These are phyloP conservation scores for Vimba vimba DNA, from an alignment of 2,113 vertebrate genomes.

Conservation along the genomic window DNA sequence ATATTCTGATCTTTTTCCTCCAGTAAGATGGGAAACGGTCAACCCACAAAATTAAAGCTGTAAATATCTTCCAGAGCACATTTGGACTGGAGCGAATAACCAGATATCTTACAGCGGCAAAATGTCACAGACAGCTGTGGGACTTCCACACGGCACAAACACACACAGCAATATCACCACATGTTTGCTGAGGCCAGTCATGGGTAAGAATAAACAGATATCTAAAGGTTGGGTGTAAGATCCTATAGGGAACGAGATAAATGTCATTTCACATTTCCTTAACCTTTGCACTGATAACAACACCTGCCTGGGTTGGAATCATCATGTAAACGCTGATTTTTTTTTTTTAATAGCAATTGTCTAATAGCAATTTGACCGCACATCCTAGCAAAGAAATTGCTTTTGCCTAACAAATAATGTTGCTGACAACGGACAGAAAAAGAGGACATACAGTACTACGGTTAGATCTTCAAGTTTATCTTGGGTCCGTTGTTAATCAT, in stretches of 20 bases:
- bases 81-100: conserved; percentile 47
- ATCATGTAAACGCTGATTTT: conserved; percentile 47
- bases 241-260: conserved; percentile 41
- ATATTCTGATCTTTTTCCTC: conserved; percentile 1
- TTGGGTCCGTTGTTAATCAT: not conserved
- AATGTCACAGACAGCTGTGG: conserved; percentile 71
- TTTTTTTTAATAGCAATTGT: not conserved
- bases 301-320: conserved; percentile 22
- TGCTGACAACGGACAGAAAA: conserved; percentile 28
- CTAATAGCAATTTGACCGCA: conserved; percentile 38
- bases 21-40: conserved; percentile 20
- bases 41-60: conserved; percentile 40
- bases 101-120: conserved; percentile 53
- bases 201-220: conserved; percentile 36
- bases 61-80: conserved; percentile 43
- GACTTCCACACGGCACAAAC: conserved; percentile 62
- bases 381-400: conserved; percentile 1
- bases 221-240: conserved; percentile 44
- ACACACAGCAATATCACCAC: conserved; percentile 62
- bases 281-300: conserved; percentile 54
- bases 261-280: conserved; percentile 44
- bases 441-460: not conserved
- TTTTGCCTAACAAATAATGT: conserved; percentile 35
- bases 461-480: not conserved
- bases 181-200: conserved; percentile 61